These are phyloP conservation scores for Sipha flava DNA, from an alignment of 1,140 invertebrate genomes.

Conservation along the genomic window DNA sequence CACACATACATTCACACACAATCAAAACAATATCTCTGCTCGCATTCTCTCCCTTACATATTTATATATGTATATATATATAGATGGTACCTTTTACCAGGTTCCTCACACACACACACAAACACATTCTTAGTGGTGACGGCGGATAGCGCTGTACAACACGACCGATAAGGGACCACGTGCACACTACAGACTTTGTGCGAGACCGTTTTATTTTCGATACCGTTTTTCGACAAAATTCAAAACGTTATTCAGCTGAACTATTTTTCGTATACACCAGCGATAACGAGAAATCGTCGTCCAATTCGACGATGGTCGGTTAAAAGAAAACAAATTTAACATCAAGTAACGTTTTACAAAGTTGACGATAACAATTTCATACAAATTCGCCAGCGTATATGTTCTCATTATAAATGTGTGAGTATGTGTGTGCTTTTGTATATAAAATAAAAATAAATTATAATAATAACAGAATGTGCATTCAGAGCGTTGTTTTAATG, in stretches of 20 bases:
- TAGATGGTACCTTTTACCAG: not conserved
- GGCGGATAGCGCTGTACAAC: not conserved
- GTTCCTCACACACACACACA: not conserved
- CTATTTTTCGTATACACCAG: not conserved
- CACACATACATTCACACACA: not conserved
- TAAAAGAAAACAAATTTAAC: no score
- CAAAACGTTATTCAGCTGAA: no score
- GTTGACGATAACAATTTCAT: not conserved
- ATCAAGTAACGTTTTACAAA: not conserved
- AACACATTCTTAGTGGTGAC: not conserved
- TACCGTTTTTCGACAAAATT: no score
- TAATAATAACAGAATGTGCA: not conserved
- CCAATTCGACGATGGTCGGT: no score
- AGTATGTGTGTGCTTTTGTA: not conserved
- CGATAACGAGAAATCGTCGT: no score
- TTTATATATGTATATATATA: not conserved
- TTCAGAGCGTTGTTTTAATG: not conserved
- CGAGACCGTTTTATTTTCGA: no score
- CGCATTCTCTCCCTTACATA: not conserved
- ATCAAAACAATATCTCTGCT: constrained; percentile 17
- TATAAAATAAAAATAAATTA: not conserved
- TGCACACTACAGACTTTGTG: no score
- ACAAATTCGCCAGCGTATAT: not conserved
- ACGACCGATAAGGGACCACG: no score
- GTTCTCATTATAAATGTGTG: not conserved